These are phyloP conservation scores for Bombyx mandarina DNA, from an alignment of 1,140 invertebrate genomes.

Conservation along the genomic window DNA sequence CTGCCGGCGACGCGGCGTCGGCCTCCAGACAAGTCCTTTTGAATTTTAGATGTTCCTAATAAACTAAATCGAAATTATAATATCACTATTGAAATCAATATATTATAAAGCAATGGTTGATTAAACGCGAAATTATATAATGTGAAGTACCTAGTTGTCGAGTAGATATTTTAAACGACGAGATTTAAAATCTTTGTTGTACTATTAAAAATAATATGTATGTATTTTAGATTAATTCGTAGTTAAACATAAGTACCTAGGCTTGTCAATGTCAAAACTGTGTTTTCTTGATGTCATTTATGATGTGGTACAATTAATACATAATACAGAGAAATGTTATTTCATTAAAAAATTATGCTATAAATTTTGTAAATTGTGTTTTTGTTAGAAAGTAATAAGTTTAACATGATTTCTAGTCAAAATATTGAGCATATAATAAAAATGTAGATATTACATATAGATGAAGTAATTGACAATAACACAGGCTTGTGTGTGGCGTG, in stretches of 20 bases:
- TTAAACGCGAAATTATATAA: no score
- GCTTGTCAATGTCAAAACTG: not conserved
- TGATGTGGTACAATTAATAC: no score
- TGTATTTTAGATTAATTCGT: no score
- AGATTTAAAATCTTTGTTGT: conserved; percentile 39
- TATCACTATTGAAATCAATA: conserved; percentile 5
- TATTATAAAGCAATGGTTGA: no score
- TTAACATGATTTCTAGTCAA: conserved; percentile 69
- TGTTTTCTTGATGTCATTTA: no score
- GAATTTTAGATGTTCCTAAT: conserved; percentile 25
- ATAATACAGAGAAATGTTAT: conserved; percentile 3
- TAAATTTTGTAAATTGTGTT: conserved; percentile 63
- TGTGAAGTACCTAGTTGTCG: no score
- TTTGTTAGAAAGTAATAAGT: conserved; percentile 64
- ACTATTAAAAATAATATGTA: conserved; percentile 5
- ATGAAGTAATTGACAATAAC: conserved; percentile 63
- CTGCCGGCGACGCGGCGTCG: no score
- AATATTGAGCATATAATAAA: conserved; percentile 65
- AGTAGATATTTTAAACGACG: conserved; percentile 13
- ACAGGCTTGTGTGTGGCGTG: conserved; percentile 35
- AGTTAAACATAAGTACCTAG: conserved; percentile 6
- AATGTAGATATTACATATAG: conserved; percentile 58
- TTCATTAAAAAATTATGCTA: conserved; percentile 36
- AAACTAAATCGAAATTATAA: conserved; percentile 10
- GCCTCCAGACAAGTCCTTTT: conserved; percentile 3